phyloP scores from a whole-genome alignment of 2,113 vertebrate species.

The Cathartes aura region DNA sequence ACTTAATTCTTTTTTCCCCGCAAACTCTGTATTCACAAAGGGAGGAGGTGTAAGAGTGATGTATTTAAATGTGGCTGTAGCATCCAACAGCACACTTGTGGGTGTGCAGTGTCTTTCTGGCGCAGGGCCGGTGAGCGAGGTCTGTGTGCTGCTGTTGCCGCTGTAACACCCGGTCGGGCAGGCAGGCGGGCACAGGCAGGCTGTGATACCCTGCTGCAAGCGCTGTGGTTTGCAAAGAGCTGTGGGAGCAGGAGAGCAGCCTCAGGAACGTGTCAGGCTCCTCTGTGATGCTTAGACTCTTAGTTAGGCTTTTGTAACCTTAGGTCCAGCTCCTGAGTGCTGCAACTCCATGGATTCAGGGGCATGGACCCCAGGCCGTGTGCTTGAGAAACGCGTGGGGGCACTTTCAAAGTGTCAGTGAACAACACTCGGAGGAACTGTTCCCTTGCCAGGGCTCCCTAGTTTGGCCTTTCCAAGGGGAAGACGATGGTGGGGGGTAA shows the following conservation, averaged over 20 bases:
- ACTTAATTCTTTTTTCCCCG: neutral
- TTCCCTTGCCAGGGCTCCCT: neutral
- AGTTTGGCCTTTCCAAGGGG: neutral
- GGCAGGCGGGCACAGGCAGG: neutral
- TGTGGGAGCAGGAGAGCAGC: neutral
- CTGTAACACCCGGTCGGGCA: rapidly evolving
- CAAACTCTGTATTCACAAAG: neutral
- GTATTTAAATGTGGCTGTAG: neutral
- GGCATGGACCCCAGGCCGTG: rapidly evolving
- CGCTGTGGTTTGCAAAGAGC: neutral
- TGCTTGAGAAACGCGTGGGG: neutral
- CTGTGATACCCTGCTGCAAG: rapidly evolving
- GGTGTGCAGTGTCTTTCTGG: neutral
- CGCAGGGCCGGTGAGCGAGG: rapidly evolving
- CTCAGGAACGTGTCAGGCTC: rapidly evolving
- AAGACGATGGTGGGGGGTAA: rapidly evolving
- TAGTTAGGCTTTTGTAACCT: neutral
- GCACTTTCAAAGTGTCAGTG: rapidly evolving
- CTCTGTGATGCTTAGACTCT: rapidly evolving
- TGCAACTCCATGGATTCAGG: rapidly evolving
- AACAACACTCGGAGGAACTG: rapidly evolving
- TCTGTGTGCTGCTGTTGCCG: neutral
- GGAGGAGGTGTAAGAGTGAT: neutral
- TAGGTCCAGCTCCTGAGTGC: neutral
- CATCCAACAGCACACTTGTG: neutral